Evolutionary conservation across 1,140 invertebrate genomes (phyloP).

Genomic region (Druon quercuslanigerum): DNA sequence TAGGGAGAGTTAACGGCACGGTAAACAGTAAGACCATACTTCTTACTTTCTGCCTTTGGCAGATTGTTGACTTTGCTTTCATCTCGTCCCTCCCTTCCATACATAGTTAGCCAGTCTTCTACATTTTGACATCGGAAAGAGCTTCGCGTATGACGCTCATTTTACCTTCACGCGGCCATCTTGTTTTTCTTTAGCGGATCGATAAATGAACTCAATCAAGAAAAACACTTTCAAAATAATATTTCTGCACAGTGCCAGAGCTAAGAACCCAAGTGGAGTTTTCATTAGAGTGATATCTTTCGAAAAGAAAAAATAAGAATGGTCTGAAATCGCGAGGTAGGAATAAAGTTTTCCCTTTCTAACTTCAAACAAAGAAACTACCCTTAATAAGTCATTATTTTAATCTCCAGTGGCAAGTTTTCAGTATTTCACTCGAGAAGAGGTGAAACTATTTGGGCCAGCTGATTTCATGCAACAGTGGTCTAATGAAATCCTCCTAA

Average conservation of each 20-base stretch:
- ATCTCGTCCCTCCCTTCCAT: slow-evolving; percentile 23
- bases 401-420: not conserved
- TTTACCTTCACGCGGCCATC: not conserved
- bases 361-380: not conserved
- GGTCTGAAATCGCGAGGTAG: no score
- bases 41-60: slow-evolving; percentile 38
- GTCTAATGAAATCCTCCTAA: not conserved
- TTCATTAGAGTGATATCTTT: no score
- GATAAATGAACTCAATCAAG: not conserved
- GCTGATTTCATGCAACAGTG: not conserved
- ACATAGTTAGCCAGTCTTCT: not conserved
- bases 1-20: slow-evolving; percentile 43
- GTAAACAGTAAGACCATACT: slow-evolving; percentile 40
- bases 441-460: not conserved
- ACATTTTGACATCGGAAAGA: slow-evolving; percentile 1
- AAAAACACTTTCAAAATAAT: not conserved
- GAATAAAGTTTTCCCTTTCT: no score
- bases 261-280: no score
- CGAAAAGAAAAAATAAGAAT: no score
- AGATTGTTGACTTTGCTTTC: slow-evolving; percentile 50
- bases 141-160: not conserved
- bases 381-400: not conserved
- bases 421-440: not conserved
- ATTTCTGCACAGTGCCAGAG: not conserved
- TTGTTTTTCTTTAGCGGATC: slow-evolving; percentile 2